Base-by-base conservation (phyloP, 2,888 invertebrate species). In the Aplocera efformata region DNA sequence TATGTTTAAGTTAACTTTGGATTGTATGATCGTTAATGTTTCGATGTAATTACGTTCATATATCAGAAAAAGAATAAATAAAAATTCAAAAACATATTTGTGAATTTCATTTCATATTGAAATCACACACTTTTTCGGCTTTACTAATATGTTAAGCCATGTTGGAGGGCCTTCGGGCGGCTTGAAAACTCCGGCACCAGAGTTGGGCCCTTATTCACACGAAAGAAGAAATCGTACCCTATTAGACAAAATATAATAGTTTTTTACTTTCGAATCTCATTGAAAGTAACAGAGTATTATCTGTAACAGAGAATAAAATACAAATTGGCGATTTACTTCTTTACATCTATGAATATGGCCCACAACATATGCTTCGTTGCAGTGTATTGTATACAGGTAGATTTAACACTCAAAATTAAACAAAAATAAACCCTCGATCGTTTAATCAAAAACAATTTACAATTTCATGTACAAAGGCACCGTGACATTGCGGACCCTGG, bases 381-480 rank as follows among this genome's bases (percentile, higher is more conserved):
- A 17, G 13, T 3, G 3, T 17, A 17, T 5, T 3, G 13, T 3
- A 5, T 2, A 17, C 13, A 17, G 13, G 13, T 17, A 17, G 13
- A 17, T 17, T 17, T 17, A 17, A 3, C 5, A 5, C 11, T 25
- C 10, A 11, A 27, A 46, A 27, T 22, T 36, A 52, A 42, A 53
- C 6, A 21, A 36, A 7, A 3, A 29, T 31, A 27, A 50, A 17
- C 23, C 32, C 34, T 40, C 34, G 48, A 48, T 42, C 43, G 52
- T 80, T 79, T 83, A 82, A 67, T 83, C 51, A 60, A 54, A 78
- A 82, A 77, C 67, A 76, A 79, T 82, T 74, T 83, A 82, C 83
- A 82, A 61, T 72, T 72, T 74, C 59, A 78, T 77, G 68, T 72
- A 77, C 73, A 76, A 65, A 42, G 42, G 53, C 53, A 56, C 55